Conservation (phyloP, 2,797 vertebrate species). For the Remorina albescens region DNA sequence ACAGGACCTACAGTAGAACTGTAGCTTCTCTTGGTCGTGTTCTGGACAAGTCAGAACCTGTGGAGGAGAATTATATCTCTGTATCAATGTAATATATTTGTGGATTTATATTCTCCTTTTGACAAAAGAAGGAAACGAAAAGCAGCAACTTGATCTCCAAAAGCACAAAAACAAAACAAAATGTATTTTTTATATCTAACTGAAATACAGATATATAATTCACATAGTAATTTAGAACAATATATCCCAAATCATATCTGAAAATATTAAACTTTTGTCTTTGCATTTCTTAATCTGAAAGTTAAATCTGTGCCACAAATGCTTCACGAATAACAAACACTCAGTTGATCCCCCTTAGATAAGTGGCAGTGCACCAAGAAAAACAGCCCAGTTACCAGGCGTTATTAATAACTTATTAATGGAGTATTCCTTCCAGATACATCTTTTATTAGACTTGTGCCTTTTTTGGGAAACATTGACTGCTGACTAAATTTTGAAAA, state of each 20-base stretch:
- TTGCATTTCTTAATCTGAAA: not conserved
- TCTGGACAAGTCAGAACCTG: conserved; percentile 96
- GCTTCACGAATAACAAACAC: not conserved
- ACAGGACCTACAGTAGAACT: conserved; percentile 95
- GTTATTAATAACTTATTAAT: not conserved
- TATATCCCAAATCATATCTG: not conserved
- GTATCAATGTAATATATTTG: not conserved
- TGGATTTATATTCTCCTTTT: not conserved
- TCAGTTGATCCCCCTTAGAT: not conserved
- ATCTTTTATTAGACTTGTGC: not conserved
- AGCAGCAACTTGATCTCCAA: not conserved
- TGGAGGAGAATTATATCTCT: not conserved
- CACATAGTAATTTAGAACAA: not conserved
- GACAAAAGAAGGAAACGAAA: not conserved
- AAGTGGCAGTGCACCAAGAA: not conserved
- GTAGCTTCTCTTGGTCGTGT: conserved; percentile 94
- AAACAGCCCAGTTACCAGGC: not conserved
- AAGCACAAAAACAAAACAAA: not conserved
- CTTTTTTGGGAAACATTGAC: not conserved
- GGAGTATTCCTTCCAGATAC: not conserved
- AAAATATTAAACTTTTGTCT: not conserved
- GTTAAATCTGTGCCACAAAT: not conserved
- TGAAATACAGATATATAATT: not conserved
- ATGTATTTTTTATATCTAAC: not conserved
- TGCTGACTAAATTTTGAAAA: not conserved